phyloP scores from a whole-genome alignment of 92 coral and sea anemone genomes.

The Epizoanthus illoricatus region DNA sequence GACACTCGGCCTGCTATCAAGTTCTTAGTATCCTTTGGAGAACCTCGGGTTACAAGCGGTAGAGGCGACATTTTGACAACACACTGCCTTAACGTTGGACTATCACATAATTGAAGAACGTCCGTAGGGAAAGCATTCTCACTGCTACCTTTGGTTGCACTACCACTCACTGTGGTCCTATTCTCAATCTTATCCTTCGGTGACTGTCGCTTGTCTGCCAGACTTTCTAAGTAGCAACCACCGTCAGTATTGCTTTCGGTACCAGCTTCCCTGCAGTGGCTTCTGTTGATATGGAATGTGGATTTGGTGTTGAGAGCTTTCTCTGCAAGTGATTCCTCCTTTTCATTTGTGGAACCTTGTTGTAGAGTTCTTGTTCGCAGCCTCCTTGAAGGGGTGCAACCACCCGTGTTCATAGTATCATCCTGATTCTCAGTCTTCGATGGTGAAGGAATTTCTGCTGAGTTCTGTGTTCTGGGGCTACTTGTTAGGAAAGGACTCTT shows the following conservation, averaged over 20 bases:
- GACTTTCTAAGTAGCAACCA: neutral
- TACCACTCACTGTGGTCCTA: neutral
- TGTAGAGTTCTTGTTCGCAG: neutral
- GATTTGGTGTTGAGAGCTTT: neutral
- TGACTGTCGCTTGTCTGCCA: neutral
- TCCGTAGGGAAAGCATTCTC: conserved; percentile 9
- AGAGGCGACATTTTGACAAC: conserved; percentile 6
- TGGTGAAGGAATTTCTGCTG: neutral
- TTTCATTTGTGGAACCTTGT: neutral
- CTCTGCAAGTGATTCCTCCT: neutral
- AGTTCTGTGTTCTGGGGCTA: neutral
- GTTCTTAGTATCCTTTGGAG: conserved; percentile 12
- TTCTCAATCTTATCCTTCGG: neutral
- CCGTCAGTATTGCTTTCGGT: neutral
- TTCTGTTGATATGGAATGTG: neutral
- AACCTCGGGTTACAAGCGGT: neutral
- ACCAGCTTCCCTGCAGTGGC: neutral
- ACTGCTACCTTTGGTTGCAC: neutral
- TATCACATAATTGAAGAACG: conserved; percentile 1
- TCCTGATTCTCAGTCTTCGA: neutral
- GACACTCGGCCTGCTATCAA: neutral
- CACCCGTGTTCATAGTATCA: neutral
- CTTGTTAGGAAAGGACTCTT: no score
- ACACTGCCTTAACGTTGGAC: neutral
- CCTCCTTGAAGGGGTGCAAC: conserved; percentile 2